A percentile compares a stretch with the other conserved stretches of the same genome.
These are phyloP conservation scores for Mormyrops boulengeri DNA, from an alignment of 2,797 vertebrate species.

Conservation along the genomic window DNA sequence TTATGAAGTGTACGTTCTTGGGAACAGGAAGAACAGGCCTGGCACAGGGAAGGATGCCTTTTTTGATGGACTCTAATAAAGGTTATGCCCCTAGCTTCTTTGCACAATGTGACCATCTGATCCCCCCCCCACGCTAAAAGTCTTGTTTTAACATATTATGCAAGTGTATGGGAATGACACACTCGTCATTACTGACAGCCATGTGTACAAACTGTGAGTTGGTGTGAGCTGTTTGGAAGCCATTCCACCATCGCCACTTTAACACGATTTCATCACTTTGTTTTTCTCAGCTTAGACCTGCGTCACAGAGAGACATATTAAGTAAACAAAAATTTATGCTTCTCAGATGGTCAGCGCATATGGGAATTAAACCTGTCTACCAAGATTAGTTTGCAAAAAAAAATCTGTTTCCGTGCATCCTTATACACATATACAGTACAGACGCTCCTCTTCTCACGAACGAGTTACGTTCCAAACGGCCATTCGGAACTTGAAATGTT, in stretches of 20 bases:
- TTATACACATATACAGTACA: not conserved
- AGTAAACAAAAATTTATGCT: conserved; percentile 14
- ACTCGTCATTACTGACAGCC: not conserved
- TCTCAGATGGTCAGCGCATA: conserved; percentile 8
- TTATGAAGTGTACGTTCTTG: not conserved
- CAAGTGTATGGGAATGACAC: not conserved
- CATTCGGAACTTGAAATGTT: too few relatives aligned
- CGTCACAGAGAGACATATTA: not conserved
- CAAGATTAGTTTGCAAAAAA: not conserved
- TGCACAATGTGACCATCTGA: not conserved
- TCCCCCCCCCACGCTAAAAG: not conserved
- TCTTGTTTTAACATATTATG: not conserved
- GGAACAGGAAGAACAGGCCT: not conserved
- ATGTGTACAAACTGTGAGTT: not conserved
- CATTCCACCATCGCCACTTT: not conserved
- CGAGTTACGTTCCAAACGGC: too few relatives aligned
- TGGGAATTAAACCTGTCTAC: conserved; percentile 12
- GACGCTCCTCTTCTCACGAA: too few relatives aligned
- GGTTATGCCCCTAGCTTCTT: not conserved
- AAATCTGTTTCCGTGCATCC: not conserved
- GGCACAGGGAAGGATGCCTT: not conserved
- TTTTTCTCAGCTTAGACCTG: not conserved
- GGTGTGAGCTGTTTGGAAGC: not conserved
- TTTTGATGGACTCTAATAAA: not conserved
- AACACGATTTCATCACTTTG: not conserved